Evolutionary conservation across 1,140 invertebrate genomes (phyloP).

Genomic region (Nixonia krombeini): DNA sequence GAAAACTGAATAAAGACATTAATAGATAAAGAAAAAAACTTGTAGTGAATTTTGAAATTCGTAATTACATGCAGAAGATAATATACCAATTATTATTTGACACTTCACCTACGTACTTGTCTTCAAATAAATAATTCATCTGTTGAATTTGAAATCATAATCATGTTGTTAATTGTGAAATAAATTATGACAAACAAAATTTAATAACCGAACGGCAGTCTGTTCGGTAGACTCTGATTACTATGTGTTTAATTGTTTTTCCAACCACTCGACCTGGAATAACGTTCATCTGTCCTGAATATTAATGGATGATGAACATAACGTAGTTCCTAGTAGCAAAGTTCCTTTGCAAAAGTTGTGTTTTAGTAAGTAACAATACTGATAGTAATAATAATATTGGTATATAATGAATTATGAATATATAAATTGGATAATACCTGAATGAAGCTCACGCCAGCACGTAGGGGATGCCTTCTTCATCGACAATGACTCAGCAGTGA

Average conservation of each 20-base stretch:
- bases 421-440: conserved; percentile 74
- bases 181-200: too few relatives aligned
- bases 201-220: background rate
- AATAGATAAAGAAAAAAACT: background rate
- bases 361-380: conserved; percentile 63
- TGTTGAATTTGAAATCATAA: too few relatives aligned
- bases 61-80: too few relatives aligned
- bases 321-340: too few relatives aligned
- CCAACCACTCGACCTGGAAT: background rate
- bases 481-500: conserved; percentile 71
- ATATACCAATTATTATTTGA: too few relatives aligned
- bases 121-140: too few relatives aligned
- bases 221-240: too few relatives aligned
- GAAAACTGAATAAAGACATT: background rate
- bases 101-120: too few relatives aligned
- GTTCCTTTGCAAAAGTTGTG: conserved; percentile 28
- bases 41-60: background rate
- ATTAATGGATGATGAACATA: too few relatives aligned
- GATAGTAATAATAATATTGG: conserved; percentile 61
- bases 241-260: too few relatives aligned
- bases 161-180: too few relatives aligned
- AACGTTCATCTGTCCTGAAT: conserved; percentile 15
- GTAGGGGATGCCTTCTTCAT: conserved; percentile 72
- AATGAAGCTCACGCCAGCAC: conserved; percentile 70
- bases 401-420: conserved; percentile 72